phyloP scores from a whole-genome alignment of 2,888 invertebrate genomes.

The Nebria brevicollis region DNA sequence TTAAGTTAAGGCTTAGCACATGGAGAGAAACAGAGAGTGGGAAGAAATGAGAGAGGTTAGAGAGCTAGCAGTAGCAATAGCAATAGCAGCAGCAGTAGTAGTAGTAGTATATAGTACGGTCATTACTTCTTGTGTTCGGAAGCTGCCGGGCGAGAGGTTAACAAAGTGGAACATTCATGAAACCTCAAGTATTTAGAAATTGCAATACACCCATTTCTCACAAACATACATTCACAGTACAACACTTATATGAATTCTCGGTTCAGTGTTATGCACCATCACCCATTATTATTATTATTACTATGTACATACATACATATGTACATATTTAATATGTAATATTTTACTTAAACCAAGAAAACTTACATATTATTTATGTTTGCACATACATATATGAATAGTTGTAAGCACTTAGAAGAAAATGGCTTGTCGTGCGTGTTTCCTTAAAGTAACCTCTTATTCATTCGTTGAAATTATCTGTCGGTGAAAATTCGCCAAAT shows the following conservation, averaged over 20 bases:
- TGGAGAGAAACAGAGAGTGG: not conserved
- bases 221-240: conserved; percentile 1
- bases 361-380: not conserved
- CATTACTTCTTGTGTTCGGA: conserved; percentile 42
- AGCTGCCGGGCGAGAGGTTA: conserved; percentile 39
- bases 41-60: not conserved
- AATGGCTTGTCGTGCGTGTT: too few relatives aligned
- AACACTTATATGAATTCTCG: conserved; percentile 20
- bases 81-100: not conserved
- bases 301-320: not conserved
- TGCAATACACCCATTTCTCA: conserved; percentile 47
- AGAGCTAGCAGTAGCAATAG: not conserved
- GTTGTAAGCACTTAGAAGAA: too few relatives aligned
- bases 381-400: not conserved
- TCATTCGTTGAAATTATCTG: too few relatives aligned
- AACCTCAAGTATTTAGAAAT: conserved; percentile 47
- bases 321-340: not conserved
- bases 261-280: not conserved
- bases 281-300: not conserved
- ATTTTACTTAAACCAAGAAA: not conserved
- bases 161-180: conserved; percentile 46
- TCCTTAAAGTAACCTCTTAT: too few relatives aligned
- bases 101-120: conserved; percentile 28
- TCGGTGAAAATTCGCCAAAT: too few relatives aligned
- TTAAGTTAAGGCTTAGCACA: not conserved